These are phyloP conservation scores for Synergus laeviventris DNA, from an alignment of 2,888 invertebrate species.

Conservation along the genomic window DNA sequence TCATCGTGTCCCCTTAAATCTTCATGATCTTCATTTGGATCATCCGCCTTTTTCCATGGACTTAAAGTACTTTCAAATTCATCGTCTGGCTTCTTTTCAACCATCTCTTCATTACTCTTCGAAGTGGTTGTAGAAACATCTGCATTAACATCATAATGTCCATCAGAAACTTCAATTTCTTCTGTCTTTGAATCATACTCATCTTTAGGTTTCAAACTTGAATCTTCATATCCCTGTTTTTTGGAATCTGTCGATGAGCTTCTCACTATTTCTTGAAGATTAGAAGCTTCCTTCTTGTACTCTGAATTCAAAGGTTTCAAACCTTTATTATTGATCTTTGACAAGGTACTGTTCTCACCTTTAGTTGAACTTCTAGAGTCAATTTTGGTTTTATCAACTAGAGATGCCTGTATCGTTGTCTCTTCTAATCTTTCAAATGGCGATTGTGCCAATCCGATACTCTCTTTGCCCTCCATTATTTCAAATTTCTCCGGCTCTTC, in stretches of 20 bases:
- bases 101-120: not conserved
- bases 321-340: not conserved
- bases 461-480: slow-evolving; percentile 57
- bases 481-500: slow-evolving; percentile 46
- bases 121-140: not conserved
- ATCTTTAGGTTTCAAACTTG: not conserved
- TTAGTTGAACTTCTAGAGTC: not conserved
- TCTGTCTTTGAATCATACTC: not conserved
- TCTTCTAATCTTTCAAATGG: slow-evolving; percentile 42
- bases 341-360: too few species aligned
- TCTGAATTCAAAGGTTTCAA: not conserved
- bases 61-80: not conserved
- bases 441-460: slow-evolving; percentile 55
- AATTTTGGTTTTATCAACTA: not conserved
- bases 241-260: not conserved
- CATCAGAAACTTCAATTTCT: slow-evolving; percentile 2
- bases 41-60: not conserved
- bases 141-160: not conserved
- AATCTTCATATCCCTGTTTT: not conserved
- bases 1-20: not conserved
- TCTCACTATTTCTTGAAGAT: not conserved
- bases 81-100: not conserved
- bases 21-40: not conserved
- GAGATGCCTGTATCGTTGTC: not conserved
- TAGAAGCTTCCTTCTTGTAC: not conserved